Evolutionary conservation across 2,797 vertebrate genomes (phyloP).

Genomic region (Anomalospiza imberbis): DNA sequence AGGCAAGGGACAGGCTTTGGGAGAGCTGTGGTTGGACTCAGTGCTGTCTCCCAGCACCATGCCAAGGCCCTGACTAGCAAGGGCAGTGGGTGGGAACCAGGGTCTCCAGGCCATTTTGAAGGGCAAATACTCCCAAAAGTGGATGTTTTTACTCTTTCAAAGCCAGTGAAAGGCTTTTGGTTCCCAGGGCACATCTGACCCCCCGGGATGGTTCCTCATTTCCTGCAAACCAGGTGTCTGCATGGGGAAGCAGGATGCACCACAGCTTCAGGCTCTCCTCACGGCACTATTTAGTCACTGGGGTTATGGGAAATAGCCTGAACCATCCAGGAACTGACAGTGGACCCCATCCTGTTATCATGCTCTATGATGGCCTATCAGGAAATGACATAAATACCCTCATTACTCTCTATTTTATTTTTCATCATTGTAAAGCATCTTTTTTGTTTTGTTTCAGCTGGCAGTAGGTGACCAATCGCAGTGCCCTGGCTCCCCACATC

Average conservation of each 20-base stretch:
- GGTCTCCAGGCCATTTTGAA: background rate
- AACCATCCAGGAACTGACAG: conserved; percentile 66
- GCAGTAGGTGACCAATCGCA: background rate
- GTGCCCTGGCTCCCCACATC: conserved; percentile 45
- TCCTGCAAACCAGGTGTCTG: conserved; percentile 64
- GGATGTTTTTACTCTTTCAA: background rate
- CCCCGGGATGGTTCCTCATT: background rate
- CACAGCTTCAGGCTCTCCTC: conserved; percentile 1
- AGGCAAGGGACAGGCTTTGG: background rate
- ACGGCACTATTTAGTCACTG: conserved; percentile 18
- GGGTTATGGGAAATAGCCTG: conserved; percentile 65
- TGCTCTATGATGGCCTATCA: conserved; percentile 41
- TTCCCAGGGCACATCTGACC: background rate
- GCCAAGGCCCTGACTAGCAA: background rate
- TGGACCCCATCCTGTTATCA: conserved; percentile 73
- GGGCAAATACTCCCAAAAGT: background rate
- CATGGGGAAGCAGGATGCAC: conserved; percentile 51
- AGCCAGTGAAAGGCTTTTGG: background rate
- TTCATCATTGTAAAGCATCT: conserved; percentile 38
- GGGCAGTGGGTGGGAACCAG: background rate
- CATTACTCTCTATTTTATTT: conserved; percentile 1
- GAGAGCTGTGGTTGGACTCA: background rate
- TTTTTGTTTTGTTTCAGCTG: conserved; percentile 40
- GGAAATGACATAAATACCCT: conserved; percentile 68
- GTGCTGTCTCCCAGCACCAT: background rate